Percentiles rank a stretch among this genome's conserved stretches.
Evolutionary conservation across 2,797 vertebrate genomes (phyloP).

Genomic region (Rhinoraja longicauda): DNA sequence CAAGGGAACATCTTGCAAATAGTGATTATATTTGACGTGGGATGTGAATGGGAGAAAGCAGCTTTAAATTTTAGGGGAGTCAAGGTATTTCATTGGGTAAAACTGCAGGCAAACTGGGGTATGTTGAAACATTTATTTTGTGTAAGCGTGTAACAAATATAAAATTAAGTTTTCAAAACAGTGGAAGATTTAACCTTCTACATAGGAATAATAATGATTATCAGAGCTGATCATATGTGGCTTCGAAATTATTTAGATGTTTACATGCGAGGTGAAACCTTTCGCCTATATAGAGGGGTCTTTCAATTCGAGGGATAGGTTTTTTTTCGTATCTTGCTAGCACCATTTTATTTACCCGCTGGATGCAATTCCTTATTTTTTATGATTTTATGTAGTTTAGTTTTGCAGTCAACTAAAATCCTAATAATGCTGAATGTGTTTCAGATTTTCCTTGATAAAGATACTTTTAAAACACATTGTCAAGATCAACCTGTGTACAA

Average conservation of each 20-base stretch:
- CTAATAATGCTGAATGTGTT: background rate
- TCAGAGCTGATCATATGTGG: background rate
- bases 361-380: background rate
- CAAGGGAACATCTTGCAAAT: background rate
- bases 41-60: background rate
- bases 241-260: background rate
- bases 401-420: background rate
- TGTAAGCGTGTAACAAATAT: background rate
- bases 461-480: background rate
- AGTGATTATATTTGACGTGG: background rate
- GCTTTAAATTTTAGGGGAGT: background rate
- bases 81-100: background rate
- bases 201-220: background rate
- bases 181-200: background rate
- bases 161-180: background rate
- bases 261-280: background rate
- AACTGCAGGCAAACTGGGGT: background rate
- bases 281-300: background rate
- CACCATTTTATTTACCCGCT: background rate
- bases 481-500: background rate
- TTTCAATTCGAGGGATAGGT: background rate
- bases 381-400: background rate
- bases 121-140: background rate
- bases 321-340: no score
- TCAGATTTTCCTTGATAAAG: background rate